phyloP scores from a whole-genome alignment of 2,888 invertebrate genomes.

The Celastrina argiolus region DNA sequence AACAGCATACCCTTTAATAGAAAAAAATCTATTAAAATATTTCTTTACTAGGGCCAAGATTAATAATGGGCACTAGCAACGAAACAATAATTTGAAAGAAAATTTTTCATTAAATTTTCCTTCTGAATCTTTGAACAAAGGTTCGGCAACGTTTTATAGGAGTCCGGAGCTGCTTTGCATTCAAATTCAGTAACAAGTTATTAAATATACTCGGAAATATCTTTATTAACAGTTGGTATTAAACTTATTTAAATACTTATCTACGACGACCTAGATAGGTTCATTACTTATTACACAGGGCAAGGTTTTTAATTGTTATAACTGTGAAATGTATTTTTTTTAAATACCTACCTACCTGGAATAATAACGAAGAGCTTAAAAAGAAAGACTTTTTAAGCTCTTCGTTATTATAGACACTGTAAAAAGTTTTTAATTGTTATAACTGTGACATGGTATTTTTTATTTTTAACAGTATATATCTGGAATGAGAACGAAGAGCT shows the following conservation, averaged over 20 bases:
- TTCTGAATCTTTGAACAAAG: slow-evolving; percentile 6
- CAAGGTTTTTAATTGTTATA: too few relatives aligned
- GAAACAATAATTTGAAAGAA: slow-evolving; percentile 6
- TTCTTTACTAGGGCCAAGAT: neutral
- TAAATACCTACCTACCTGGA: too few relatives aligned
- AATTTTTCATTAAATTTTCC: slow-evolving; percentile 6
- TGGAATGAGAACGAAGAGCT: too few relatives aligned
- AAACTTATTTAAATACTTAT: neutral
- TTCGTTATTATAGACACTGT: too few relatives aligned
- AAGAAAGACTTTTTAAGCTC: too few relatives aligned
- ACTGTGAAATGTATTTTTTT: too few relatives aligned
- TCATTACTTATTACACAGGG: too few relatives aligned
- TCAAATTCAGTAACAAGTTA: neutral
- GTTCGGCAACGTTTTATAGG: neutral
- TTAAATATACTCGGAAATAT: neutral
- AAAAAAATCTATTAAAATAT: neutral
- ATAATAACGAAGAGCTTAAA: too few relatives aligned
- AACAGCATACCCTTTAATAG: neutral
- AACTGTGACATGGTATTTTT: too few relatives aligned
- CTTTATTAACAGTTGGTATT: neutral
- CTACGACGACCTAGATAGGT: too few relatives aligned
- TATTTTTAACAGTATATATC: too few relatives aligned
- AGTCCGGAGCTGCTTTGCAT: neutral
- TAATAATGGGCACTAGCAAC: neutral
- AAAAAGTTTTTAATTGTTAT: too few relatives aligned